These are phyloP conservation scores for Oreochromis mossambicus DNA, from an alignment of 2,797 vertebrate species.

Conservation along the genomic window DNA sequence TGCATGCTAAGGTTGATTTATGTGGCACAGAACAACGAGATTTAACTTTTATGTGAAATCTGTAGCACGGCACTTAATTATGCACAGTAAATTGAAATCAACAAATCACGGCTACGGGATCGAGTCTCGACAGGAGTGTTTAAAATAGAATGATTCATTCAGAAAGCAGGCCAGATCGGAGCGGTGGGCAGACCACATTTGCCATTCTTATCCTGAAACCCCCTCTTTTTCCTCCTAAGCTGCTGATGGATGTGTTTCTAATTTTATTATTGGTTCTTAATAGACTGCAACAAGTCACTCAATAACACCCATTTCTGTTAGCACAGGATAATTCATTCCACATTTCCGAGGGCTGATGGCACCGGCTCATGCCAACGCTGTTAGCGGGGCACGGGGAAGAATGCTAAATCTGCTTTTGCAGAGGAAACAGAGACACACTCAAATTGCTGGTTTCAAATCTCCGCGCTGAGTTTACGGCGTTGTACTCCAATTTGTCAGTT, in stretches of 20 bases:
- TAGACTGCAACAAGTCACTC: constrained; percentile 57
- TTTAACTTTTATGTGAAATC: not conserved
- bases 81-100: constrained; percentile 29
- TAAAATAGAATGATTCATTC: constrained; percentile 39
- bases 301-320: constrained; percentile 59
- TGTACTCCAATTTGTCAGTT: constrained; percentile 61
- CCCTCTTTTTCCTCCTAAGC: not conserved
- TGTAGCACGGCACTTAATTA: not conserved
- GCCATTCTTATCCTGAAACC: constrained; percentile 21
- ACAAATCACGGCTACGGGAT: constrained; percentile 26
- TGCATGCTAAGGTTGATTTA: constrained; percentile 23
- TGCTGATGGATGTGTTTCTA: constrained; percentile 51
- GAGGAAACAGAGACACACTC: constrained; percentile 38
- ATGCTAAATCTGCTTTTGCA: constrained; percentile 39
- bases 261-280: constrained; percentile 64
- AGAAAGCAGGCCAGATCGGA: constrained; percentile 18
- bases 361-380: constrained; percentile 40
- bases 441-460: constrained; percentile 51
- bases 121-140: constrained; percentile 33
- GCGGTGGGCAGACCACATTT: constrained; percentile 29
- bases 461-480: constrained; percentile 28
- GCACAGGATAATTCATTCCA: constrained; percentile 55
- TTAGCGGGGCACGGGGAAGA: constrained; percentile 17
- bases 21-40: not conserved
- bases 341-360: constrained; percentile 43